These are phyloP conservation scores for Caenorhabditis remanei DNA, from an alignment of 1,140 invertebrate genomes.

Conservation along the genomic window DNA sequence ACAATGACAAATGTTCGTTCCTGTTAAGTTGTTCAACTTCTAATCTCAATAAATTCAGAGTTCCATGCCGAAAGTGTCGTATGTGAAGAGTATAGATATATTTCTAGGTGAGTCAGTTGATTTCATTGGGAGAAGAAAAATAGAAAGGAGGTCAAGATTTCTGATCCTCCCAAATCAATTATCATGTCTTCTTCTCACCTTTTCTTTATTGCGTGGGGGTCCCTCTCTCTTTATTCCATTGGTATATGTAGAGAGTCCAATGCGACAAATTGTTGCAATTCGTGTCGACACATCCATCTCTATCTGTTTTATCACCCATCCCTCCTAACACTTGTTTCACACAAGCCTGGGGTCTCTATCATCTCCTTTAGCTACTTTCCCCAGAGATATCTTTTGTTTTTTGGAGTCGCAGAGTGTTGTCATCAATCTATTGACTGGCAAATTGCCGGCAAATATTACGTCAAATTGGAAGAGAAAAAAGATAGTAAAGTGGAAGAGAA, in stretches of 20 bases:
- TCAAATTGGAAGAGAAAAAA: slow-evolving; percentile 28
- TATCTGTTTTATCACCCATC: not conserved
- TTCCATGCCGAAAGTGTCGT: slow-evolving; percentile 86
- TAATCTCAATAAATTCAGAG: slow-evolving; percentile 43
- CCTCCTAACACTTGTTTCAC: slow-evolving; percentile 25
- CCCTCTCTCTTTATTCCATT: not conserved
- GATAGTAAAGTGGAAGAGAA: slow-evolving; percentile 3
- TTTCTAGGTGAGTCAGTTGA: slow-evolving; percentile 85
- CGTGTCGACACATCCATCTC: slow-evolving; percentile 13
- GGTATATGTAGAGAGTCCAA: not conserved
- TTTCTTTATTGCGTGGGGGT: not conserved
- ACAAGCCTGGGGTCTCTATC: not conserved
- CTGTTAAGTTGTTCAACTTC: not conserved
- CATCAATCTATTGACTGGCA: slow-evolving; percentile 51
- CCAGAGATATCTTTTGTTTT: not conserved
- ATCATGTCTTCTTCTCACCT: slow-evolving; percentile 22
- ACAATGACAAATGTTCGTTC: slow-evolving; percentile 67
- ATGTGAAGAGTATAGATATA: slow-evolving; percentile 97
- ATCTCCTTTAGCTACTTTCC: not conserved
- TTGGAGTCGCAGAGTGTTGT: slow-evolving; percentile 1
- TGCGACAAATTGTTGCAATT: slow-evolving; percentile 49
- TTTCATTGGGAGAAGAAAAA: not conserved
- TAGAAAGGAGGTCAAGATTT: not conserved
- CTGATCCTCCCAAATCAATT: not conserved
- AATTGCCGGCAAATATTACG: slow-evolving; percentile 50